These are phyloP conservation scores for Setophaga kirtlandii DNA, from an alignment of 2,113 vertebrate genomes.

Conservation along the genomic window DNA sequence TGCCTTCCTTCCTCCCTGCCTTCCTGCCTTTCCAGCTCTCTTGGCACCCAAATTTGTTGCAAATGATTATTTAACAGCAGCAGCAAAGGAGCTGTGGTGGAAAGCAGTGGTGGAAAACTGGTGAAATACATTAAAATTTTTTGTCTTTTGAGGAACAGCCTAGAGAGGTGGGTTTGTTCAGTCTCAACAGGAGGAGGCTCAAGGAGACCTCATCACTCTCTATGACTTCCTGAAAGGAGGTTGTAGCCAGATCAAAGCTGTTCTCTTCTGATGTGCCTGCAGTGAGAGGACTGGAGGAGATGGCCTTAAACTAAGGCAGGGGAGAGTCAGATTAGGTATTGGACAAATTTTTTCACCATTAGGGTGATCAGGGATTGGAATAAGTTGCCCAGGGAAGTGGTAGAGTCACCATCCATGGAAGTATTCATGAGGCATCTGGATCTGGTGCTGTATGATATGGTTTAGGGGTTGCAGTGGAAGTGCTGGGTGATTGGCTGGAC, in stretches of 20 bases:
- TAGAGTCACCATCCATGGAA: not conserved
- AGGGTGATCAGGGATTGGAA: not conserved
- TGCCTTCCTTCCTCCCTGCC: too few species aligned
- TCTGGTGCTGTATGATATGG: not conserved
- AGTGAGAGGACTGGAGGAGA: not conserved
- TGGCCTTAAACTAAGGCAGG: not conserved
- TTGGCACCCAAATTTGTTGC: not conserved
- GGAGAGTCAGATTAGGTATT: not conserved
- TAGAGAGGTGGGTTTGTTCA: not conserved
- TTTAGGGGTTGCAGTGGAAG: not conserved
- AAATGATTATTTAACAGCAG: not conserved
- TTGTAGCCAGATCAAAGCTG: rapidly evolving
- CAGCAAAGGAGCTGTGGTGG: not conserved
- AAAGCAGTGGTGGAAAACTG: not conserved
- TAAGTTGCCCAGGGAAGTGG: not conserved
- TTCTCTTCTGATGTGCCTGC: not conserved
- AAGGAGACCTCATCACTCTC: not conserved
- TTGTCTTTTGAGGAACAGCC: not conserved
- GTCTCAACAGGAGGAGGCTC: not conserved
- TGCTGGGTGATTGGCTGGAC: not conserved
- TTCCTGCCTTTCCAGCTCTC: too few species aligned
- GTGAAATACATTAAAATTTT: not conserved
- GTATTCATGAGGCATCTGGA: not conserved
- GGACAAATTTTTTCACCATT: not conserved
- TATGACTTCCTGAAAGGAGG: not conserved